Base-by-base conservation (phyloP, 2,797 vertebrate species). In the Falco biarmicus region DNA sequence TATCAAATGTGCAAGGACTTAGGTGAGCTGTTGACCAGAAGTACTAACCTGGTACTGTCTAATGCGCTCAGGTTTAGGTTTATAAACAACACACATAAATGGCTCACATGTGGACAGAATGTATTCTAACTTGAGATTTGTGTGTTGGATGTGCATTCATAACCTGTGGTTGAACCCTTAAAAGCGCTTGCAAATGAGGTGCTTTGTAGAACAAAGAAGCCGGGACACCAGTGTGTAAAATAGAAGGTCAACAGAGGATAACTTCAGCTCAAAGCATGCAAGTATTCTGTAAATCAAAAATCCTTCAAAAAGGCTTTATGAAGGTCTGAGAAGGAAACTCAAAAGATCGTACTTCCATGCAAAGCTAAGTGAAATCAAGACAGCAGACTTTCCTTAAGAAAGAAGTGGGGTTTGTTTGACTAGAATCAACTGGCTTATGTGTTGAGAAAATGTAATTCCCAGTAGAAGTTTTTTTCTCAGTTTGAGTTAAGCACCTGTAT, bases 161-260 rank as follows among this genome's bases (percentile, higher is more conserved):
- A 75, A 73, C 74, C 77, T 56, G 80, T n/a, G 43, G 37, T n/a
- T 86, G 71, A 91, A 80, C 76, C 57, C 73, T 91, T 41, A 4
- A 6, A 57, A n/a, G 78, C 75, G 29, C 76, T 84, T 64, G 31
- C 51, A 59, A 34, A 56, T 15, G 21, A 75, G 45, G 51, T 70
- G 43, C 74, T 93, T 32, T 59, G 78, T 21, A 61, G 78, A 82
- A 68, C 25, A 48, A 68, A 71, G 87, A 5, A 45, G n/a, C 54
- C 9, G 5, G 31, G 59, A 26, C 20, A 57, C 41, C 28, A 5
- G 12, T 21, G 48, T 37, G 71, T 87, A 12, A 85, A 83, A 5
- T 13, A 56, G 28, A 10, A 70, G 87, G 81, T 69, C 60, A 92
- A 0, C 21, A 39, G 87, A 71, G 79, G 84, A 64, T n/a, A 87